Conservation (phyloP, 2,888 invertebrate species). For the Drosophila mettleri region DNA sequence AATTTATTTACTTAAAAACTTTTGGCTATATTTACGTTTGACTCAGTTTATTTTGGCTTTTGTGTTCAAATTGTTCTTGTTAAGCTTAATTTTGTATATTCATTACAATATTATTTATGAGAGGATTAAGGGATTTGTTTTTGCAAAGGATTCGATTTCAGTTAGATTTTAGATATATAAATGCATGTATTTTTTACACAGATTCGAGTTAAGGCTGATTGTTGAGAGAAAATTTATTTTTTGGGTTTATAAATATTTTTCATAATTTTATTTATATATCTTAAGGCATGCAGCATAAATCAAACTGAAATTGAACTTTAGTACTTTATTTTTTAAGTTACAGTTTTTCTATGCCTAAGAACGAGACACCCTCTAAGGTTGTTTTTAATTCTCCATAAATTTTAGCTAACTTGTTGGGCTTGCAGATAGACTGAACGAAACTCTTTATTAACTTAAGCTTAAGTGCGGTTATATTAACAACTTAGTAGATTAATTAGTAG, state of each 20-base stretch:
- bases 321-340: background rate
- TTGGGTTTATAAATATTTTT: constrained; percentile 1
- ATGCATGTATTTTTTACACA: constrained; percentile 34
- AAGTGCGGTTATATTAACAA: constrained; percentile 40
- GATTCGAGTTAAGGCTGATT: background rate
- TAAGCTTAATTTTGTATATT: constrained; percentile 40
- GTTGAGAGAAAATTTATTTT: background rate
- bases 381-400: constrained; percentile 28
- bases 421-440: constrained; percentile 21
- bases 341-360: constrained; percentile 23
- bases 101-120: background rate
- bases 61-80: constrained; percentile 20
- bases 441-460: constrained; percentile 21
- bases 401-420: constrained; percentile 25
- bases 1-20: constrained; percentile 15
- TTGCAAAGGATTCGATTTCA: constrained; percentile 11
- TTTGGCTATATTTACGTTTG: constrained; percentile 12
- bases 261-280: background rate
- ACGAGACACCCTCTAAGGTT: constrained; percentile 7
- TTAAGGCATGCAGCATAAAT: background rate
- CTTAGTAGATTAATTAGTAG: constrained; percentile 48
- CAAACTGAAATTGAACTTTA: background rate
- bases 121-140: constrained; percentile 21
- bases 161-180: constrained; percentile 31
- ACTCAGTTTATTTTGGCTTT: constrained; percentile 1